Evolutionary conservation across 2,113 vertebrate species (phyloP).

Genomic region (Mugil cephalus): DNA sequence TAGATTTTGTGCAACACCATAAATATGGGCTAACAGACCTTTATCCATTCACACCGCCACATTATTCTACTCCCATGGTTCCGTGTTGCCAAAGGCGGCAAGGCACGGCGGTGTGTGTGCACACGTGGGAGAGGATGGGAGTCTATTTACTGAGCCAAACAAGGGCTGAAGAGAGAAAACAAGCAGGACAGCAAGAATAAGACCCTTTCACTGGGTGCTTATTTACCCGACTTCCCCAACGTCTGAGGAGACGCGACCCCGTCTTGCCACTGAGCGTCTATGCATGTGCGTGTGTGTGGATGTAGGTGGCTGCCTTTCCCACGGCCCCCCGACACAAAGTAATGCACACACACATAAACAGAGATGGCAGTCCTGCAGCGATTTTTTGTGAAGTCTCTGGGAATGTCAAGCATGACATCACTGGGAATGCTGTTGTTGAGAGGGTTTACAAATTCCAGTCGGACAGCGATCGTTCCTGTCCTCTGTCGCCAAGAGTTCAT

Average conservation of each 20-base stretch:
- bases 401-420: slow-evolving; percentile 67
- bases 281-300: slow-evolving; percentile 29
- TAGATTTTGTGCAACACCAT: background rate
- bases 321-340: slow-evolving; percentile 57
- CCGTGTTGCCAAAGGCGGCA: slow-evolving; percentile 28
- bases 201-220: slow-evolving; percentile 58
- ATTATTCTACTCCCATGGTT: slow-evolving; percentile 10
- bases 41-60: background rate
- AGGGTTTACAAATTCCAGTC: slow-evolving; percentile 48
- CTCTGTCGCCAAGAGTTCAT: slow-evolving; percentile 25
- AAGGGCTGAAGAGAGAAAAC: slow-evolving; percentile 67
- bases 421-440: slow-evolving; percentile 36
- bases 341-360: slow-evolving; percentile 36
- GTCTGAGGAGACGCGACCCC: slow-evolving; percentile 60
- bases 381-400: slow-evolving; percentile 49
- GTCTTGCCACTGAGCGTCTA: slow-evolving; percentile 27
- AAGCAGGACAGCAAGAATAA: slow-evolving; percentile 58
- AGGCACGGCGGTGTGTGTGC: slow-evolving; percentile 2
- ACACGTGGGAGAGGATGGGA: slow-evolving; percentile 42
- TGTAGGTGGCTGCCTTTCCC: slow-evolving; percentile 76
- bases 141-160: slow-evolving; percentile 67
- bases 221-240: slow-evolving; percentile 69
- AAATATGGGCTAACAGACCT: background rate
- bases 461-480: slow-evolving; percentile 48
- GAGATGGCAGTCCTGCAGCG: slow-evolving; percentile 34